These are phyloP conservation scores for Hestina assimilis DNA, from an alignment of 1,140 invertebrate species.

Conservation along the genomic window DNA sequence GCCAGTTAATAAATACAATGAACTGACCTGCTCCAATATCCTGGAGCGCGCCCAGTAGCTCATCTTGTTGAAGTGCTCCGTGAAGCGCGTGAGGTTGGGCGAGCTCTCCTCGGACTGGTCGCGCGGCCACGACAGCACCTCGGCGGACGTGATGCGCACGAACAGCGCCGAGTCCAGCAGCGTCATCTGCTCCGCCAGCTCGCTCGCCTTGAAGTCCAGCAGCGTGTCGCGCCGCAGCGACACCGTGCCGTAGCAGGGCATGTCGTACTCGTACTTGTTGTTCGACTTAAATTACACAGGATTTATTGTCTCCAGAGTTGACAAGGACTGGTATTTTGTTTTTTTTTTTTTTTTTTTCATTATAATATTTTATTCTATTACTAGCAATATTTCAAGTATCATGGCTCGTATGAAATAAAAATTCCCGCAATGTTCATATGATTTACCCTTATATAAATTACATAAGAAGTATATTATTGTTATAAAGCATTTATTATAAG, in stretches of 20 bases:
- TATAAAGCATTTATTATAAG: no score
- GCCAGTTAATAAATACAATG: neutral
- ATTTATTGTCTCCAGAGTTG: no score
- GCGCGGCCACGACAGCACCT: conserved; percentile 97
- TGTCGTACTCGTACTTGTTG: conserved; percentile 64
- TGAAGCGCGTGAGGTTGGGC: conserved; percentile 97
- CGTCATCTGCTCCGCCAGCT: conserved; percentile 98
- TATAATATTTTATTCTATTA: no score
- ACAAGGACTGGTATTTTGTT: no score
- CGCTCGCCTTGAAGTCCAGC: conserved; percentile 93
- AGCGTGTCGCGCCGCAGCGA: conserved; percentile 84
- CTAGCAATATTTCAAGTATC: no score
- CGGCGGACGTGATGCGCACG: conserved; percentile 97
- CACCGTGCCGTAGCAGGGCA: conserved; percentile 56
- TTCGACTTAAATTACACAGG: no score
- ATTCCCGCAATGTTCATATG: no score
- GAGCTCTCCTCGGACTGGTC: conserved; percentile 98
- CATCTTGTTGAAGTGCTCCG: conserved; percentile 99
- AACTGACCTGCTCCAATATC: conserved; percentile 79
- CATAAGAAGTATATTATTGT: no score
- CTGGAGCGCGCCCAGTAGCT: conserved; percentile 94
- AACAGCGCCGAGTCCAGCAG: conserved; percentile 96
- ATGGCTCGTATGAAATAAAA: no score
- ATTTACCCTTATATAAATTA: no score
- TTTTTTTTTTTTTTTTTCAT: no score